Evolutionary conservation across 2,113 vertebrate genomes (phyloP).

Genomic region (Sinosuthora webbiana): DNA sequence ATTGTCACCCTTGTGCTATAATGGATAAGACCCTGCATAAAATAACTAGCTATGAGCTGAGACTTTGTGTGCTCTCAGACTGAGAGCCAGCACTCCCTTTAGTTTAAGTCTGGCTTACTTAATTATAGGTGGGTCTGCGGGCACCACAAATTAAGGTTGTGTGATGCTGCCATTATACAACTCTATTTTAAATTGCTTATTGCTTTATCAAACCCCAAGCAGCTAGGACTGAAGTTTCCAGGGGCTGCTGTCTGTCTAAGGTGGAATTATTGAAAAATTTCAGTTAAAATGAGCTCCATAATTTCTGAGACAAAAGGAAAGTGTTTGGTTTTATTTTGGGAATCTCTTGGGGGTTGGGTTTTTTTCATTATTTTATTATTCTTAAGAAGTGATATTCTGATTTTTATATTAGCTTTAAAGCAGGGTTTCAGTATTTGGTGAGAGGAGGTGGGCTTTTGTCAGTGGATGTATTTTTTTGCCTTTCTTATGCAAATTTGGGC

Average conservation of each 20-base stretch:
- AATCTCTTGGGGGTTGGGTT: background rate
- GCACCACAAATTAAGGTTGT: conserved; percentile 10
- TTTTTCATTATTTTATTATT: background rate
- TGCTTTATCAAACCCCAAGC: background rate
- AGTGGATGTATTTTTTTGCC: background rate
- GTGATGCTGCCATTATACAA: background rate
- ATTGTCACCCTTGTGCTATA: background rate
- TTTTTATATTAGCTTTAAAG: background rate
- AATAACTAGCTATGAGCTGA: conserved; percentile 1
- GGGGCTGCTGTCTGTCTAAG: background rate
- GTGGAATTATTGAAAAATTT: background rate
- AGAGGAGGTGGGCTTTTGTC: background rate
- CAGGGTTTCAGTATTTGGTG: background rate
- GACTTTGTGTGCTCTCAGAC: background rate
- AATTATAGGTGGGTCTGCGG: background rate
- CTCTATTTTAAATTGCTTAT: background rate
- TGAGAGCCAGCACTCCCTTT: background rate
- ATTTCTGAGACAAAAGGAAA: background rate
- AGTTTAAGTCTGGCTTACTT: conserved; percentile 21
- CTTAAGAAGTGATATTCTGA: background rate
- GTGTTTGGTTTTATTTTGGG: background rate
- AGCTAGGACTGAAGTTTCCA: background rate
- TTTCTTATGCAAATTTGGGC: background rate
- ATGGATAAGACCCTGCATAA: conserved; percentile 26
- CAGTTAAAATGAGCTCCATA: background rate